Conservation (phyloP, 2,888 invertebrate species). For the Mongoloraphidia duomilia region DNA sequence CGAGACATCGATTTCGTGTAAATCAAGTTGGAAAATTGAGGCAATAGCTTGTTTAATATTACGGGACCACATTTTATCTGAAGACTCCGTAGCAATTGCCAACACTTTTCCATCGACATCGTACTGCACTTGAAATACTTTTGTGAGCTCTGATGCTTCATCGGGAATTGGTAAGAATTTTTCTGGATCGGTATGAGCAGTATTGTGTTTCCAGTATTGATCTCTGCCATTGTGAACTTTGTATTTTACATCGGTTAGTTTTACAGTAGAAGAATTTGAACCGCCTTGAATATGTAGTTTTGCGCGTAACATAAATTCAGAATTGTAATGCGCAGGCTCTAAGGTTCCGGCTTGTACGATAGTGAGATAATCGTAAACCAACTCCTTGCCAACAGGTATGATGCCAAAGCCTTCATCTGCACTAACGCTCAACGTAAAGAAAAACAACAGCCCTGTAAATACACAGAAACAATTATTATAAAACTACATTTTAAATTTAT, state of each 20-base stretch:
- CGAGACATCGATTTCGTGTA: conserved; percentile 16
- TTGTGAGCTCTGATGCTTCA: conserved; percentile 16
- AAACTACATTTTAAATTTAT: too few relatives aligned
- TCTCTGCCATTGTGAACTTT: conserved; percentile 23
- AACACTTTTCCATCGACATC: conserved; percentile 19
- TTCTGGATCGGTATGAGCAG: neutral
- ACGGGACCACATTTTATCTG: conserved; percentile 25
- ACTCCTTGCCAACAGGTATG: conserved; percentile 34
- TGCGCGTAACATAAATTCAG: conserved; percentile 25
- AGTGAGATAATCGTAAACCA: conserved; percentile 28
- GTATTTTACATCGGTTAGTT: conserved; percentile 23
- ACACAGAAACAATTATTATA: too few relatives aligned
- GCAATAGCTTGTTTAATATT: conserved; percentile 31
- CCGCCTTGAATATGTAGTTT: conserved; percentile 22
- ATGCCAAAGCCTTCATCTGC: conserved; percentile 3
- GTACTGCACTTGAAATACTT: conserved; percentile 18
- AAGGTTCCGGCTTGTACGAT: conserved; percentile 25
- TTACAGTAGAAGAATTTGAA: conserved; percentile 20
- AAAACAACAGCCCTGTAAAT: too few relatives aligned
- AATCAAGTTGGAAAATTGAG: conserved; percentile 28
- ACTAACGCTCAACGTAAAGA: too few relatives aligned
- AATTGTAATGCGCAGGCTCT: conserved; percentile 23
- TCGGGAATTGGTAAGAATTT: conserved; percentile 13
- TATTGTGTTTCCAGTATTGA: neutral
- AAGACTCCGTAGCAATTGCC: conserved; percentile 21